Evolutionary conservation across 1,140 invertebrate genomes (phyloP).

Genomic region (Reticulitermes speratus): DNA sequence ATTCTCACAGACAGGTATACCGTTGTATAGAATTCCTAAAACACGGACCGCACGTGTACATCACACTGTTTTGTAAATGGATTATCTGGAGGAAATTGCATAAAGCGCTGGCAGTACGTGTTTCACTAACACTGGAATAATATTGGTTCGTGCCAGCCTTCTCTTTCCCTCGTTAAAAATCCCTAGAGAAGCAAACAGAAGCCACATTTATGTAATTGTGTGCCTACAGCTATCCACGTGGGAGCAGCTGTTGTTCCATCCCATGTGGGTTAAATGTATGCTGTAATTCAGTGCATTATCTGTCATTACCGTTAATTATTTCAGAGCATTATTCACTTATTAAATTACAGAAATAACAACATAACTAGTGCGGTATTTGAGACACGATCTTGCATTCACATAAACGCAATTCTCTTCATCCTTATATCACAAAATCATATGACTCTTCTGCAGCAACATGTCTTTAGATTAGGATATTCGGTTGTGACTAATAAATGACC

Average conservation of each 20-base stretch:
- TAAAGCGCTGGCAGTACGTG: not conserved
- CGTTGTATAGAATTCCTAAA: not conserved
- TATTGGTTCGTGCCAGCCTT: not conserved
- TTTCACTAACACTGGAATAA: not conserved
- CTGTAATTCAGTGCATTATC: not conserved
- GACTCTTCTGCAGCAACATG: too few relatives aligned
- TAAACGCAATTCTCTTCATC: not conserved
- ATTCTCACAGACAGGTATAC: not conserved
- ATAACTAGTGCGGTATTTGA: too few relatives aligned
- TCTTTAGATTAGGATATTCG: too few relatives aligned
- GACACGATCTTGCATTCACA: not conserved
- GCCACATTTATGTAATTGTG: conserved; percentile 12
- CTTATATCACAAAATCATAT: too few relatives aligned
- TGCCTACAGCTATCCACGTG: not conserved
- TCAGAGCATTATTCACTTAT: not conserved
- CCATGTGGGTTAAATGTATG: not conserved
- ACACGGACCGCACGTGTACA: not conserved
- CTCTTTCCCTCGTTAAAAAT: not conserved
- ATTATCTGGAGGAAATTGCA: conserved; percentile 12
- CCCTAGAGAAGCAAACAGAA: conserved; percentile 1
- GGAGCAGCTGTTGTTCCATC: not conserved
- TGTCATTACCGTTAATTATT: not conserved
- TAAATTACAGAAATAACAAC: not conserved
- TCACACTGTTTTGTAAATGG: conserved; percentile 1
- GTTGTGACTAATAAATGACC: too few relatives aligned